Base-by-base conservation (phyloP, 2,888 invertebrate species). In the Sminthurides aquaticus region DNA sequence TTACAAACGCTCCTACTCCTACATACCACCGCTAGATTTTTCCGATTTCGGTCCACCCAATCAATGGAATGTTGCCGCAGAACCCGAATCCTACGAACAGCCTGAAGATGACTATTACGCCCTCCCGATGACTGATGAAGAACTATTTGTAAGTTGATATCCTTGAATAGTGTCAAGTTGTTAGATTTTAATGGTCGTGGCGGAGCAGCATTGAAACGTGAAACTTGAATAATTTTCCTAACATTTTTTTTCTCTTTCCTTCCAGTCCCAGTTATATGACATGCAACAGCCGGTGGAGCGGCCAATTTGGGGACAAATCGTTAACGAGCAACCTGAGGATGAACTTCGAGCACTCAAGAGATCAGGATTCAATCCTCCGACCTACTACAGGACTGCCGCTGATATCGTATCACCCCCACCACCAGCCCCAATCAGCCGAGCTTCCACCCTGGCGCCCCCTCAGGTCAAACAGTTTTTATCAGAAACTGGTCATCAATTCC, bases 271-370 rank as follows among this genome's bases (percentile, higher is more conserved):
- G 43, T 15, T 15, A 34, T 34, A 34, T 15, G 43, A 34, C 5
- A 5, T 34, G 43, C 43, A 5, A 34, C 43, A 34, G 15, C 8
- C 43, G 5, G 43, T 11, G 8, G 43, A 34, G 43, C 43, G 43
- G 43, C 43, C 5, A 34, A 15, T 34, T 15, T 34, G 43, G 43
- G 43, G 43, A 11, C 65, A 71, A 57, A 67, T 69, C 26, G 55
- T 68, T 15, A 57, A 64, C 27, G 69, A 70, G 56, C 49, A 67
- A 48, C 72, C 71, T 8, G 72, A 72, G 60, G 59, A 70, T 15
- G 72, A 74, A 61, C 56, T 74, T 20, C 69, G 71, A 55, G 67
- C 67, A 34, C 52, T 74, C 49, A 74, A 74, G 63, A 48, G 61
- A 20, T 61, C 60, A 20, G 11, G 3, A 15, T 24, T 55, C 15